These are phyloP conservation scores for Oedothorax gibbosus DNA, from an alignment of 1,140 invertebrate species.

Conservation along the genomic window DNA sequence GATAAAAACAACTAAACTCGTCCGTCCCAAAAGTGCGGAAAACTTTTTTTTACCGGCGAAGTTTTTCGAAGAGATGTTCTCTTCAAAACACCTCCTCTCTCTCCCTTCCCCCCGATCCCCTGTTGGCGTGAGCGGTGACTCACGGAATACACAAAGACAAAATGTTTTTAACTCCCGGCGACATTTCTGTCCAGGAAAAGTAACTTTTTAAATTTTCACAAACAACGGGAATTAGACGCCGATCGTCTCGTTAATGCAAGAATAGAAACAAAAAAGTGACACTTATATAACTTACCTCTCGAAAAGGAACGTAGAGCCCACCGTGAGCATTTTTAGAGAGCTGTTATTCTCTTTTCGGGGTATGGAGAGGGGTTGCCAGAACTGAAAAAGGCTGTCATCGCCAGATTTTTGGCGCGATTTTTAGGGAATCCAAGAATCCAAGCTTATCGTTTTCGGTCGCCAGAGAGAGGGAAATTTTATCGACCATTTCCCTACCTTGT, in stretches of 20 bases:
- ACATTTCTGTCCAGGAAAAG: constrained; percentile 19
- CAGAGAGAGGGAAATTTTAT: constrained; percentile 44
- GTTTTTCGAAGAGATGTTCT: constrained; percentile 45
- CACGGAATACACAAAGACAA: constrained; percentile 55
- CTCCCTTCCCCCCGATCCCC: constrained; percentile 9
- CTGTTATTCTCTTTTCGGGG: constrained; percentile 53
- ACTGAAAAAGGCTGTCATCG: constrained; percentile 61
- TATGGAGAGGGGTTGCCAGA: constrained; percentile 47
- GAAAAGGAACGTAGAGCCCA: constrained; percentile 31
- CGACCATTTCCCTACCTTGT: constrained; percentile 41
- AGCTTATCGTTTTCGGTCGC: constrained; percentile 50
- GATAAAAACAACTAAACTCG: constrained; percentile 2
- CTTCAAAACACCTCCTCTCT: constrained; percentile 17
- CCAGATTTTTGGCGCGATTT: constrained; percentile 45
- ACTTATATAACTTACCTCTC: constrained; percentile 58
- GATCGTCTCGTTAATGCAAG: constrained; percentile 48
- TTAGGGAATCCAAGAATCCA: constrained; percentile 28
- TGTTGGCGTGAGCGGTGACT: constrained; percentile 44
- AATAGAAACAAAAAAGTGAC: constrained; percentile 53
- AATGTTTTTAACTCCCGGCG: constrained; percentile 36
- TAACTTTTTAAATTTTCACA: constrained; percentile 18
- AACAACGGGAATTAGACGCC: constrained; percentile 8
- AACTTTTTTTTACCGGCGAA: constrained; percentile 50
- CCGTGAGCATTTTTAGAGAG: constrained; percentile 59
- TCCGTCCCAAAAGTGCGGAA: constrained; percentile 24